phyloP scores from a whole-genome alignment of 2,797 vertebrate genomes.

The Tinamus major region DNA sequence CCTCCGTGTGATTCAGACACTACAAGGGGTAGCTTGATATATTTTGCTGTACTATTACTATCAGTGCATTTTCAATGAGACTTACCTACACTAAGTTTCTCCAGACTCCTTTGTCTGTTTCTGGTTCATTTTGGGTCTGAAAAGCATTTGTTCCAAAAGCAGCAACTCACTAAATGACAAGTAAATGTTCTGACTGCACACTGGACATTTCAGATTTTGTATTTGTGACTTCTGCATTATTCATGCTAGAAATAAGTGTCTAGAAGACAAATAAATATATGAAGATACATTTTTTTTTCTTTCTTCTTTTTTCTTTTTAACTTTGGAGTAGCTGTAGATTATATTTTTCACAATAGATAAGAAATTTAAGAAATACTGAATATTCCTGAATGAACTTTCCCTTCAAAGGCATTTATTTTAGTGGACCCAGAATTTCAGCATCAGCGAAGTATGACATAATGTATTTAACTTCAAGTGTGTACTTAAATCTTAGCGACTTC shows the following conservation, averaged over 20 bases:
- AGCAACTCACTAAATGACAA: constrained; percentile 7
- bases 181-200: not conserved
- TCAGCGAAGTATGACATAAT: constrained; percentile 57
- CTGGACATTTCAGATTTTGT: not conserved
- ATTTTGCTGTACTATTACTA: constrained; percentile 23
- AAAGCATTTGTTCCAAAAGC: constrained; percentile 32
- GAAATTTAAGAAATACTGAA: not conserved
- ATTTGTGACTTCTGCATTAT: not conserved
- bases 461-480: constrained; percentile 54
- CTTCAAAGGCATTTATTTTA: constrained; percentile 56
- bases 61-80: not conserved
- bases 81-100: not conserved
- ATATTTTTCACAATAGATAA: not conserved
- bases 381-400: constrained; percentile 37
- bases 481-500: constrained; percentile 48
- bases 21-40: constrained; percentile 50
- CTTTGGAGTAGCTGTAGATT: not conserved
- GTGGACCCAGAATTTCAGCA: constrained; percentile 32
- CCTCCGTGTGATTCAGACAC: constrained; percentile 52
- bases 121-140: not conserved
- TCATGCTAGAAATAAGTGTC: not conserved
- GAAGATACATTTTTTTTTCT: not conserved
- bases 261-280: not conserved
- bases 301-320: not conserved
- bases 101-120: constrained; percentile 11